Percentiles rank a stretch among this genome's conserved stretches.
Evolutionary conservation across 2,797 vertebrate genomes (phyloP).

Genomic region (Sebastes minor): DNA sequence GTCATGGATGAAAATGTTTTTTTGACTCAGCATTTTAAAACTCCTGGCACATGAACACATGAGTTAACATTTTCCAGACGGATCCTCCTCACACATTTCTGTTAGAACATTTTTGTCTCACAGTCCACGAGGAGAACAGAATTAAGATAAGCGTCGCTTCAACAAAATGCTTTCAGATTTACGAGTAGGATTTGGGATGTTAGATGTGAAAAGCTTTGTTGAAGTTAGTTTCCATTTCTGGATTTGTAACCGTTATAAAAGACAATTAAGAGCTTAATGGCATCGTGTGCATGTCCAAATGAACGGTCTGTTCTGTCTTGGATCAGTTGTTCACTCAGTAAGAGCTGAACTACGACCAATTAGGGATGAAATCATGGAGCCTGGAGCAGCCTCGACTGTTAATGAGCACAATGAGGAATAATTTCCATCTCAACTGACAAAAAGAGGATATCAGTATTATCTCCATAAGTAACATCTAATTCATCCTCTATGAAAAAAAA

Average conservation of each 20-base stretch:
- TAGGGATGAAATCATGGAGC: too few species aligned
- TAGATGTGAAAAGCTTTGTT: constrained; percentile 1
- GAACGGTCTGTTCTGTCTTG: background rate
- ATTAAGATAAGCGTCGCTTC: background rate
- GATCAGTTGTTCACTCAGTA: background rate
- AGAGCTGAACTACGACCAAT: background rate
- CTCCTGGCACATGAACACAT: background rate
- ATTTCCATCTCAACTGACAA: background rate
- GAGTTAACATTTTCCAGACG: background rate
- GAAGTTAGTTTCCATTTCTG: background rate
- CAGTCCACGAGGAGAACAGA: background rate
- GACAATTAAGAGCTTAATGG: background rate
- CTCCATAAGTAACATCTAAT: background rate
- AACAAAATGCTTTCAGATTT: constrained; percentile 12
- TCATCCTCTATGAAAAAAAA: background rate
- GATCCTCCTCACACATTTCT: background rate
- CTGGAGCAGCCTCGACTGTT: background rate
- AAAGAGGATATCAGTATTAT: background rate
- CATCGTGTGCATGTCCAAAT: background rate
- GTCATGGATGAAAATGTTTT: background rate
- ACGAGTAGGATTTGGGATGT: background rate
- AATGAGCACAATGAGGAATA: background rate
- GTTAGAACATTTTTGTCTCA: background rate
- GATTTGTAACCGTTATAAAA: background rate
- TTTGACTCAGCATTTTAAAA: background rate